phyloP scores from a whole-genome alignment of 1,140 invertebrate species.

The Aphidius ervi region DNA sequence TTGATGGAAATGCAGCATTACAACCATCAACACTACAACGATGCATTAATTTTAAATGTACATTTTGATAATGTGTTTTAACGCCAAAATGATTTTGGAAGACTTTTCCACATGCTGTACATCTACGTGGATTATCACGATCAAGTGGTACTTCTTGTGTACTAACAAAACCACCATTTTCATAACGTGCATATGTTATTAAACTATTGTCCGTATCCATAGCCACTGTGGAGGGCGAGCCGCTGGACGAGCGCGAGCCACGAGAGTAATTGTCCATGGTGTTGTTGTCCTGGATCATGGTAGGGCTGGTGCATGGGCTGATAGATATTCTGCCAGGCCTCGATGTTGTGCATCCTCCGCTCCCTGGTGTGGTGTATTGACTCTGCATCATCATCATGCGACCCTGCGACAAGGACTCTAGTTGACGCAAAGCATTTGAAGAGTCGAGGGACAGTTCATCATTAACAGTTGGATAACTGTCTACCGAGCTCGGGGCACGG shows the following conservation, averaged over 20 bases:
- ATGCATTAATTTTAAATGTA: constrained; percentile 94
- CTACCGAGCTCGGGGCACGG: constrained; percentile 56
- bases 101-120: constrained; percentile 86
- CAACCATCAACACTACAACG: constrained; percentile 95
- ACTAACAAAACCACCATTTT: constrained; percentile 68
- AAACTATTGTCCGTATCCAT: constrained; percentile 52
- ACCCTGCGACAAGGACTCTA: constrained; percentile 77
- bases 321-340: constrained; percentile 52
- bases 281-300: constrained; percentile 23
- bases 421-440: constrained; percentile 70
- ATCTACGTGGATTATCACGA: constrained; percentile 75
- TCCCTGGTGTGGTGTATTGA: constrained; percentile 2
- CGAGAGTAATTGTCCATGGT: constrained; percentile 49
- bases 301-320: constrained; percentile 44
- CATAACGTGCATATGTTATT: constrained; percentile 63
- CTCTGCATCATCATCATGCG: constrained; percentile 42
- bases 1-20: constrained; percentile 93
- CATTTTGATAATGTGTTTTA: constrained; percentile 93
- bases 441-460: constrained; percentile 61
- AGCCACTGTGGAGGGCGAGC: constrained; percentile 53
- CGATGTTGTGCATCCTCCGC: constrained; percentile 32
- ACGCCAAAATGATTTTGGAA: constrained; percentile 95
- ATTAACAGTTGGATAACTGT: constrained; percentile 54
- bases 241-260: constrained; percentile 52
- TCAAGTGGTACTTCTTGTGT: constrained; percentile 81